phyloP scores from a whole-genome alignment of 2,113 vertebrate species.

The Shinisaurus crocodilurus region DNA sequence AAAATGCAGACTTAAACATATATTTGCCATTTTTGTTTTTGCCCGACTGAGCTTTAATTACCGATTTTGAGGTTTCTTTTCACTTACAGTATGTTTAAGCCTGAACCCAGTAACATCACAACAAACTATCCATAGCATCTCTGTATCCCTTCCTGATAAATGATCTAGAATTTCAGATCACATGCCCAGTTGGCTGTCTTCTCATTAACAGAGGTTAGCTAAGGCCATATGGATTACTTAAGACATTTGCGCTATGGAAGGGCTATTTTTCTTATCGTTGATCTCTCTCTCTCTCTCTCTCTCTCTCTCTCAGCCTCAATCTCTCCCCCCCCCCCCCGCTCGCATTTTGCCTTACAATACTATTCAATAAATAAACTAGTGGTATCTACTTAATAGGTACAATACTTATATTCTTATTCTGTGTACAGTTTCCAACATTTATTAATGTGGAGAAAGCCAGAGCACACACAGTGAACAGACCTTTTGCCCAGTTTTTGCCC shows the following conservation, averaged over 20 bases:
- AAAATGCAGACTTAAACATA: not conserved
- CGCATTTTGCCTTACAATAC: not conserved
- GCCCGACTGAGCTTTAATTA: not conserved
- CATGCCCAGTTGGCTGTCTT: constrained; percentile 5
- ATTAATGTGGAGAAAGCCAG: no score
- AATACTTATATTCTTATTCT: not conserved
- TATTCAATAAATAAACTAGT: not conserved
- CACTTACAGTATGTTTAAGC: not conserved
- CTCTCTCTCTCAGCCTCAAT: not conserved
- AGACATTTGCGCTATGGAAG: not conserved
- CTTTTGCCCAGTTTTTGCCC: no score
- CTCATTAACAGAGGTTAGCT: constrained; percentile 3
- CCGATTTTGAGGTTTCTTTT: not conserved
- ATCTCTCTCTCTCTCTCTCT: not conserved
- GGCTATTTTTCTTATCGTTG: not conserved
- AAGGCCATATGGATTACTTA: not conserved
- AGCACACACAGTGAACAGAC: no score
- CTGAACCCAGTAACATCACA: not conserved
- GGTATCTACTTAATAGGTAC: not conserved
- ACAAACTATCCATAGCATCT: constrained; percentile 1
- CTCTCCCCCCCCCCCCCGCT: not conserved
- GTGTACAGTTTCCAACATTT: not conserved
- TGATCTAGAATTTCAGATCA: constrained; percentile 21
- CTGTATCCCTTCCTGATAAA: constrained; percentile 22
- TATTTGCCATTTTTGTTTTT: not conserved